A percentile compares a stretch with the other conserved stretches of the same genome.
Evolutionary conservation across 2,888 invertebrate genomes (phyloP).

Genomic region (Acanthopleura granulata): DNA sequence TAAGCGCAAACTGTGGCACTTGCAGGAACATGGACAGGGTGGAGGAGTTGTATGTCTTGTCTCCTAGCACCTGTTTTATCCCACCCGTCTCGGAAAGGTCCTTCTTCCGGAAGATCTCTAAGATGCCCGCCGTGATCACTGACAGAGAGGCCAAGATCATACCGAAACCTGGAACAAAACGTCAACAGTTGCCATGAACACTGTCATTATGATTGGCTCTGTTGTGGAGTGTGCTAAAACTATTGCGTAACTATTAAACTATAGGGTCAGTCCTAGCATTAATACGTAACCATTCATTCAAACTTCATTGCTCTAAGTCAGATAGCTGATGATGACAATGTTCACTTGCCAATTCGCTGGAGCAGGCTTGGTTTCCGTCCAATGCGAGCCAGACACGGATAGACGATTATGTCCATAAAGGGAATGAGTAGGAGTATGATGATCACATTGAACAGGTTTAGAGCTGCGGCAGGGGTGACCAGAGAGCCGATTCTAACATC

Average conservation of each 20-base stretch:
- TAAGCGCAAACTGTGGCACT: slow-evolving; percentile 32
- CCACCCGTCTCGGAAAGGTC: slow-evolving; percentile 28
- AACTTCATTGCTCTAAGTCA: too few relatives aligned
- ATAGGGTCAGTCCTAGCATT: too few relatives aligned
- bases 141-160: slow-evolving; percentile 27
- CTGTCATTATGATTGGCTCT: background rate
- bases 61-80: slow-evolving; percentile 26
- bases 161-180: slow-evolving; percentile 28
- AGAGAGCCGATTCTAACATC: slow-evolving; percentile 47
- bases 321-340: too few relatives aligned
- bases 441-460: slow-evolving; percentile 61
- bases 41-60: slow-evolving; percentile 30
- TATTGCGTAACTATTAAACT: too few relatives aligned
- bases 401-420: slow-evolving; percentile 56
- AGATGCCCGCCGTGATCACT: slow-evolving; percentile 26
- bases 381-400: slow-evolving; percentile 48
- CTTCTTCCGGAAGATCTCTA: slow-evolving; percentile 34
- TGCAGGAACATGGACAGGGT: slow-evolving; percentile 30
- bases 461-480: slow-evolving; percentile 57
- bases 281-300: too few relatives aligned
- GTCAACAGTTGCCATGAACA: background rate
- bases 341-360: slow-evolving; percentile 57
- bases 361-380: slow-evolving; percentile 51
- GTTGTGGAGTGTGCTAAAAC: too few relatives aligned
- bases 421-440: slow-evolving; percentile 61